These are phyloP conservation scores for Lucifuga dentata DNA, from an alignment of 2,113 vertebrate species.

Conservation along the genomic window DNA sequence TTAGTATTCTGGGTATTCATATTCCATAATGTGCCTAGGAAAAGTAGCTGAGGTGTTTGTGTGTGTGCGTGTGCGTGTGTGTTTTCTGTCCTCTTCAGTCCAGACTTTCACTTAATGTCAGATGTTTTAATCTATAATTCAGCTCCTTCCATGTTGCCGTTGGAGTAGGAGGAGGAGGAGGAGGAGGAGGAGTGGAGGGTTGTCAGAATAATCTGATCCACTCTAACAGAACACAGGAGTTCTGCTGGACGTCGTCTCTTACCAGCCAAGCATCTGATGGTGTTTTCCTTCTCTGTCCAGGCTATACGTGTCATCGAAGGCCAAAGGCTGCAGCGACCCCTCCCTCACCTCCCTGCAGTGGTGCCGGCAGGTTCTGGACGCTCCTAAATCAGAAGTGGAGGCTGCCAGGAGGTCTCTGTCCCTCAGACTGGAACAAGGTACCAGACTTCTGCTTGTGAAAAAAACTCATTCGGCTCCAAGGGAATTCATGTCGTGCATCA, in stretches of 20 bases:
- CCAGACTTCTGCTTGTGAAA: too few relatives aligned
- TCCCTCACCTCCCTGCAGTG: slow-evolving; percentile 87
- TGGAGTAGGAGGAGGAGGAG: slow-evolving; percentile 31
- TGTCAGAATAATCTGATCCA: slow-evolving; percentile 51
- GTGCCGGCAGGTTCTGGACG: slow-evolving; percentile 90
- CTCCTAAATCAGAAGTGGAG: slow-evolving; percentile 88
- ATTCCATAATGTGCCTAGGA: background rate
- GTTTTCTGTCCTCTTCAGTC: slow-evolving; percentile 14
- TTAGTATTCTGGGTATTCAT: background rate
- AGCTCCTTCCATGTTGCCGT: slow-evolving; percentile 23
- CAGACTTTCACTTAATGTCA: slow-evolving; percentile 42
- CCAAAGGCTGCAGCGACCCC: slow-evolving; percentile 69
- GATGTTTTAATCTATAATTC: slow-evolving; percentile 67
- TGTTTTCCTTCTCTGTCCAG: slow-evolving; percentile 69
- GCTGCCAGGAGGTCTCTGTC: slow-evolving; percentile 87
- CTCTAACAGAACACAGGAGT: slow-evolving; percentile 3
- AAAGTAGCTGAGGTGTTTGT: background rate
- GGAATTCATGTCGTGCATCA: too few relatives aligned
- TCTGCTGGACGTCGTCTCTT: background rate
- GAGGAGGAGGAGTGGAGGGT: background rate
- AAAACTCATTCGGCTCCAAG: too few relatives aligned
- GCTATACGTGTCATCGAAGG: slow-evolving; percentile 87
- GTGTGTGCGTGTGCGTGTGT: background rate
- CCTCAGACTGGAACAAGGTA: slow-evolving; percentile 92
- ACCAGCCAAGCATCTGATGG: background rate